phyloP scores from a whole-genome alignment of 92 coral and sea anemone species.

The Galaxea fascicularis region DNA sequence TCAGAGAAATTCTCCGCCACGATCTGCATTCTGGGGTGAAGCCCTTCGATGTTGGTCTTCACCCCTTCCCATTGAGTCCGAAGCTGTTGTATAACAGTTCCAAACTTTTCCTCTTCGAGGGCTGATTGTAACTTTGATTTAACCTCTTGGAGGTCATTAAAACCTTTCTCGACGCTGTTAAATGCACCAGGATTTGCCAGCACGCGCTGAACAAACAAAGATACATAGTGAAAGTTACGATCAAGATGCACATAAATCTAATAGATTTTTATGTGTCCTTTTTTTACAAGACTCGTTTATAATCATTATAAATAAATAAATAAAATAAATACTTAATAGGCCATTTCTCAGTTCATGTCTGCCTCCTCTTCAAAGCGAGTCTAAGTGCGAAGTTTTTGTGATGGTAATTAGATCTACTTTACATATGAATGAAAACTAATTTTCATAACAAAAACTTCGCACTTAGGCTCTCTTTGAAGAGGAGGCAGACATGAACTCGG shows the following conservation, averaged over 20 bases:
- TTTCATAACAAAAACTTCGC: too few relatives aligned
- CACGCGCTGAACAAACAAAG: constrained; percentile 18
- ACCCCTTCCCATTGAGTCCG: constrained; percentile 68
- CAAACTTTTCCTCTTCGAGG: constrained; percentile 54
- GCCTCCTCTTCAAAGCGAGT: too few relatives aligned
- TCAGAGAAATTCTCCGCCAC: constrained; percentile 70
- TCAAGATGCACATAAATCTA: neutral
- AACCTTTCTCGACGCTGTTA: constrained; percentile 52
- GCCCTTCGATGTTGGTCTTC: constrained; percentile 50
- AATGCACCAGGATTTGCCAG: constrained; percentile 49
- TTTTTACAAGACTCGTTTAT: too few relatives aligned
- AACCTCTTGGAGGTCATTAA: constrained; percentile 59
- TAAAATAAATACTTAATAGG: too few relatives aligned
- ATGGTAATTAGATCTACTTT: too few relatives aligned
- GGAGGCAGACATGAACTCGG: too few relatives aligned
- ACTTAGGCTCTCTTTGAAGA: too few relatives aligned
- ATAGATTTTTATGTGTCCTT: too few relatives aligned
- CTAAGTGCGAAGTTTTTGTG: too few relatives aligned
- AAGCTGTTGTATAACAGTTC: constrained; percentile 28
- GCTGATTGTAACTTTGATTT: constrained; percentile 53
- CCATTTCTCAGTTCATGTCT: too few relatives aligned
- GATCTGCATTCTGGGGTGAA: constrained; percentile 60
- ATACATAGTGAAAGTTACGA: neutral
- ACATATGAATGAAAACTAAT: too few relatives aligned
- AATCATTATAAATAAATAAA: too few relatives aligned